phyloP scores from a whole-genome alignment of 2,113 vertebrate genomes.

The Cathartes aura region DNA sequence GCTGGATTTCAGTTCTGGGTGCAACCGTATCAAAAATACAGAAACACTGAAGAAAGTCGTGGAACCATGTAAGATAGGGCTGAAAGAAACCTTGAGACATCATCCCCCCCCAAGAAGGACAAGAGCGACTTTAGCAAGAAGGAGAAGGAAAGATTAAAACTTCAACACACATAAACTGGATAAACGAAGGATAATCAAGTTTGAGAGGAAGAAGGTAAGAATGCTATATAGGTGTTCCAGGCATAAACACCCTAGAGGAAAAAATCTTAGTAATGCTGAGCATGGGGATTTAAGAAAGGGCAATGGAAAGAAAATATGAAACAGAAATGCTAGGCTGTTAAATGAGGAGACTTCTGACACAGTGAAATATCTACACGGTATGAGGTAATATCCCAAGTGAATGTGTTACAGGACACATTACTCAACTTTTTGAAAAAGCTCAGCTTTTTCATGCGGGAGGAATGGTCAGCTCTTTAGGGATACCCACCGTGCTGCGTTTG shows the following conservation, averaged over 20 bases:
- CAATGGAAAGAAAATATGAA: background rate
- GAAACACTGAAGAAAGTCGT: background rate
- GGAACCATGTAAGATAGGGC: background rate
- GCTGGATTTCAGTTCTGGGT: background rate
- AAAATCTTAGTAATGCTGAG: background rate
- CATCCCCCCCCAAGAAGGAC: background rate
- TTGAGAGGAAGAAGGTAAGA: slow-evolving; percentile 1
- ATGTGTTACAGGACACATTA: background rate
- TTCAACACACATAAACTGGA: background rate
- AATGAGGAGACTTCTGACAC: background rate
- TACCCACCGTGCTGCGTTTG: background rate
- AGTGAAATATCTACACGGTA: background rate
- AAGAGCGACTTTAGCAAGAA: background rate
- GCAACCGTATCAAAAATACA: background rate
- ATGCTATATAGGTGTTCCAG: background rate
- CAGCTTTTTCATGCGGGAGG: background rate
- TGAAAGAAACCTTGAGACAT: background rate
- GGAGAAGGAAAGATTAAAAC: background rate
- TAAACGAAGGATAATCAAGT: background rate
- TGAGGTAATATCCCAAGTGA: background rate
- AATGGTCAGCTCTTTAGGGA: background rate
- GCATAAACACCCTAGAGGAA: background rate
- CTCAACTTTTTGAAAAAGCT: background rate
- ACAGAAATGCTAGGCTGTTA: background rate
- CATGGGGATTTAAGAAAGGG: background rate